Base-by-base conservation (phyloP, 2,888 invertebrate genomes). In the Apocheima hispidaria region DNA sequence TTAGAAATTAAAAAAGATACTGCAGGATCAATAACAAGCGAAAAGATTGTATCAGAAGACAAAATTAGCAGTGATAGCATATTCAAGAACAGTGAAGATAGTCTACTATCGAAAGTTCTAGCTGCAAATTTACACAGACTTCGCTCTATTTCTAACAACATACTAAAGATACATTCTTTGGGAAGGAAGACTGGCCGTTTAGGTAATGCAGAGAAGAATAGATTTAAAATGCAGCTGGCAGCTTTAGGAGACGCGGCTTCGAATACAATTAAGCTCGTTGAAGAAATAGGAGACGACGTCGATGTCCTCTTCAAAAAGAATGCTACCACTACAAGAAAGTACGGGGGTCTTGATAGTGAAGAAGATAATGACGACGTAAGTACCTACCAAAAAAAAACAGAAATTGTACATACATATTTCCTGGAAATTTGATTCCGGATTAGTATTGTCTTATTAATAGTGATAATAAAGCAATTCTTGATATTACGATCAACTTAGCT, bases 91-190 rank as follows among this genome's bases (percentile, higher is more conserved):
- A 86, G 68, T 10, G 82, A 78, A 66, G 94, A 82, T 71, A 93
- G 84, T 77, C 84, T 90, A 0, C 65, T 90, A 43, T 87, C 81
- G 0, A 87, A 87, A 78, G 85, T 89, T 0, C 88, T 95, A 68
- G 90, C 90, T 0, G 86, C 88, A 7, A 95, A 94, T 75, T 88
- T 96, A 43, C 91, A 93, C 68, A 93, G 89, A 49, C 92, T 96
- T 10, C 94, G 94, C 68, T 81, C 89, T 7, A 89, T 94, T 0
- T 94, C 96, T 0, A 86, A 90, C 1, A 93, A 92, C 63, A 85
- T 95, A 26, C 87, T 95, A 7, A 93, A 93, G 66, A 84, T 96
- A 40, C 95, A 95, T 73, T 94, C 94, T 71, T 74, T 92, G 61
- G 95, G 95, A 7, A 94, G 94, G 70, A 92, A 88, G 53, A 93